Conservation (phyloP, 2,888 invertebrate genomes). For the Gymnocheta viridis region DNA sequence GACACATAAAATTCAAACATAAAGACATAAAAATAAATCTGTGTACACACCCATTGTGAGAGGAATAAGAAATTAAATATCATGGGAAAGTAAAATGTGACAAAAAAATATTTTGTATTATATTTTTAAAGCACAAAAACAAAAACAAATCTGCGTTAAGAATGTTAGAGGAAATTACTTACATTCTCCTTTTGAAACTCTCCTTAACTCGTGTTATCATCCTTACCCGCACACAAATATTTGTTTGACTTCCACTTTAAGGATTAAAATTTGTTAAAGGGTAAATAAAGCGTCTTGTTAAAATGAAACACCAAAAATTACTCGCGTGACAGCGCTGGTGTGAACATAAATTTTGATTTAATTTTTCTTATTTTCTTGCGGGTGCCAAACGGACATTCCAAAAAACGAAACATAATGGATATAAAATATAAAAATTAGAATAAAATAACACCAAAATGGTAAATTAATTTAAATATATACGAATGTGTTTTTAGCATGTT, state of each 20-base stretch:
- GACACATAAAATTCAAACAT: too few relatives aligned
- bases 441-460: constrained; percentile 45
- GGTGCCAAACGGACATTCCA: background rate
- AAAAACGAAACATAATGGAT: background rate
- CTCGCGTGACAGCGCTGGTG: constrained; percentile 27
- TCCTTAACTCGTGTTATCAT: background rate
- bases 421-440: background rate
- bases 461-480: constrained; percentile 60
- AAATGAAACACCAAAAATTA: background rate
- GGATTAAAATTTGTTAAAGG: background rate
- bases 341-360: constrained; percentile 31
- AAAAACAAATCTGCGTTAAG: too few relatives aligned
- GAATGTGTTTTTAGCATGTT: constrained; percentile 19
- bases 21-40: too few relatives aligned
- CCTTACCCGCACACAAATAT: constrained; percentile 10
- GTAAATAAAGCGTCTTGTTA: background rate
- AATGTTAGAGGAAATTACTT: background rate
- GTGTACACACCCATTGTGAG: too few relatives aligned
- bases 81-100: too few relatives aligned
- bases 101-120: too few relatives aligned
- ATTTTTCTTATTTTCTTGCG: background rate
- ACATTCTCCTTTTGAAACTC: background rate
- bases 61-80: too few relatives aligned
- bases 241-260: constrained; percentile 15
- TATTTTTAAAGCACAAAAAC: too few relatives aligned